phyloP scores from a whole-genome alignment of 2,797 vertebrate species.

The Tenualosa thibaudeaui region DNA sequence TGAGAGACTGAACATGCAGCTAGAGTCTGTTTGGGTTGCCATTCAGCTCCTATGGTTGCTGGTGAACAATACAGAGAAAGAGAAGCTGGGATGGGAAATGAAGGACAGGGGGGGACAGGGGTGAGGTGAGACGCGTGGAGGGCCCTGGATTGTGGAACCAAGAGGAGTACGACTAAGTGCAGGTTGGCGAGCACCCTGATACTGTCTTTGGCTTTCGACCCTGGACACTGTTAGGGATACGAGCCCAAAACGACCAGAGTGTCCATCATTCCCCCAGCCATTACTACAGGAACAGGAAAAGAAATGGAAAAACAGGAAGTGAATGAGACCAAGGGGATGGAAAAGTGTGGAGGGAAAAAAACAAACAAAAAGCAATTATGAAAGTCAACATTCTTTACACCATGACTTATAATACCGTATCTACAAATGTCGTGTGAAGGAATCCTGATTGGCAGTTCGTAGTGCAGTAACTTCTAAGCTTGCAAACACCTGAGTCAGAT shows the following conservation, averaged over 20 bases:
- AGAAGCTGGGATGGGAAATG: conserved; percentile 25
- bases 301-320: neutral
- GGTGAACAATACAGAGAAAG: conserved; percentile 26
- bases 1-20: conserved; percentile 71
- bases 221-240: conserved; percentile 55
- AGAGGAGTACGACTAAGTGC: conserved; percentile 28
- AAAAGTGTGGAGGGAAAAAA: neutral
- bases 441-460: neutral
- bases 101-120: conserved; percentile 42
- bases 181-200: conserved; percentile 21
- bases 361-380: neutral
- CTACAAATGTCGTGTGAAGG: neutral
- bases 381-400: neutral
- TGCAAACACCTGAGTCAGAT: neutral
- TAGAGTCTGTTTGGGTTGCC: conserved; percentile 66
- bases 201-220: conserved; percentile 44
- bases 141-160: conserved; percentile 23
- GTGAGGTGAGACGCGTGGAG: conserved; percentile 24
- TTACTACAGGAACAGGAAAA: conserved; percentile 51
- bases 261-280: conserved; percentile 62
- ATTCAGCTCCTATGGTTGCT: conserved; percentile 56
- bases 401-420: neutral
- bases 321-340: neutral
- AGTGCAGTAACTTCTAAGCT: neutral
- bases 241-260: conserved; percentile 62